These are phyloP conservation scores for Tangara arthus DNA, from an alignment of 2,797 vertebrate species.

Conservation along the genomic window DNA sequence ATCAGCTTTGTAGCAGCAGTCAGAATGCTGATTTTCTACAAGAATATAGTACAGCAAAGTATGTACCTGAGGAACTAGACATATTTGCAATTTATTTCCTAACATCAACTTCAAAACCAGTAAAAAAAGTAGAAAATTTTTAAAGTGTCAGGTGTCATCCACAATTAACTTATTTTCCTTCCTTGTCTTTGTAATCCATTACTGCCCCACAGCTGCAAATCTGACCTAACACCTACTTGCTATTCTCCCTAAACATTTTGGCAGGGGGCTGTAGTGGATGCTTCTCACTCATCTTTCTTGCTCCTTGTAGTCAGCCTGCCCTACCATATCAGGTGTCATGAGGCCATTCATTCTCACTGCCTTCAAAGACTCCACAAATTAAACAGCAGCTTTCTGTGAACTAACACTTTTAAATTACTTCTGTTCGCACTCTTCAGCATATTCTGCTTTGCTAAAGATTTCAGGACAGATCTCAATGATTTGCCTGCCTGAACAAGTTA, in stretches of 20 bases:
- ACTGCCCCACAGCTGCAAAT: not conserved
- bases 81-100: not conserved
- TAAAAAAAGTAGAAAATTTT: not conserved
- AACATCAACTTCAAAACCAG: not conserved
- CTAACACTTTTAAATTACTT: conserved; percentile 53
- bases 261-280: not conserved
- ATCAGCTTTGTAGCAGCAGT: not conserved
- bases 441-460: not conserved
- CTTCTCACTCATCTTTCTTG: not conserved
- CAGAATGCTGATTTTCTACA: not conserved
- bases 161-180: not conserved
- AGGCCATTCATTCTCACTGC: not conserved
- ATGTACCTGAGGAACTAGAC: not conserved
- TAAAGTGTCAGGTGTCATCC: not conserved
- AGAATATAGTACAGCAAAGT: not conserved
- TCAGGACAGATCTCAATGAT: not conserved
- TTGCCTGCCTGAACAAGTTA: conserved; percentile 6
- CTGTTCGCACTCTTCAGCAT: not conserved
- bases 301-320: not conserved
- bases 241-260: not conserved
- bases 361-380: conserved; percentile 5
- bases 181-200: not conserved
- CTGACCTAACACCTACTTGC: not conserved
- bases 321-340: not conserved
- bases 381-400: not conserved